A percentile compares a stretch with the other conserved stretches of the same genome.
These are phyloP conservation scores for Nasua narica DNA, from an alignment of 2,797 vertebrate genomes.

Conservation along the genomic window DNA sequence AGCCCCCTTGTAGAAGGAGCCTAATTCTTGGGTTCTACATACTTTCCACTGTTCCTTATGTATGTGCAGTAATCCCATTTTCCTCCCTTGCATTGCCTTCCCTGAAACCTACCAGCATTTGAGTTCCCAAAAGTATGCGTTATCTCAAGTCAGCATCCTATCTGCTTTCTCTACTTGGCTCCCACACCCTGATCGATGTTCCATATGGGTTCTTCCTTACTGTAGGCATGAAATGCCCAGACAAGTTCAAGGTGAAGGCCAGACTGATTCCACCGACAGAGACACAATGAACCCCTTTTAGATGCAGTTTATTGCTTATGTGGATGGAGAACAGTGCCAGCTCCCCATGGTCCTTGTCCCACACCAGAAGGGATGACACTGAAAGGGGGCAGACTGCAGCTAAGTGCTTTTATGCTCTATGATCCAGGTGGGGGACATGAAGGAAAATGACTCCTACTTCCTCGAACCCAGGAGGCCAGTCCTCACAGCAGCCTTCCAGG, in stretches of 20 bases:
- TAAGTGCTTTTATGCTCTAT: rapidly evolving
- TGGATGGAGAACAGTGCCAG: rapidly evolving
- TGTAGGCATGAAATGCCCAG: no score
- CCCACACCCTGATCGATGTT: not conserved
- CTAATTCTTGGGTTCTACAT: rapidly evolving
- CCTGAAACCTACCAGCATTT: not conserved
- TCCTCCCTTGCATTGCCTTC: rapidly evolving
- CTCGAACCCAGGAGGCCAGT: not conserved
- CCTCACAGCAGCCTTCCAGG: rapidly evolving
- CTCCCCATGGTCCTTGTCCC: rapidly evolving
- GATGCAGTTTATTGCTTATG: not conserved
- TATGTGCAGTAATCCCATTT: not conserved
- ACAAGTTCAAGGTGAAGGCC: not conserved
- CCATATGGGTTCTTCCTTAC: rapidly evolving
- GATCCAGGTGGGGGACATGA: no score
- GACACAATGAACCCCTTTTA: not conserved
- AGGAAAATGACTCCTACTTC: rapidly evolving
- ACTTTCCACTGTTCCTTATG: not conserved
- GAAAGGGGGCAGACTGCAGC: not conserved
- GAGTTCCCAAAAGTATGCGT: rapidly evolving
- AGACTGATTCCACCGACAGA: not conserved
- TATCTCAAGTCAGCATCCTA: not conserved
- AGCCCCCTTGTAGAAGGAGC: not conserved
- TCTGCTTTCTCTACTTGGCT: no score
- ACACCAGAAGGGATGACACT: not conserved